Evolutionary conservation across 2,797 vertebrate genomes (phyloP).

Genomic region (Acrossocheilus wenchowensis): DNA sequence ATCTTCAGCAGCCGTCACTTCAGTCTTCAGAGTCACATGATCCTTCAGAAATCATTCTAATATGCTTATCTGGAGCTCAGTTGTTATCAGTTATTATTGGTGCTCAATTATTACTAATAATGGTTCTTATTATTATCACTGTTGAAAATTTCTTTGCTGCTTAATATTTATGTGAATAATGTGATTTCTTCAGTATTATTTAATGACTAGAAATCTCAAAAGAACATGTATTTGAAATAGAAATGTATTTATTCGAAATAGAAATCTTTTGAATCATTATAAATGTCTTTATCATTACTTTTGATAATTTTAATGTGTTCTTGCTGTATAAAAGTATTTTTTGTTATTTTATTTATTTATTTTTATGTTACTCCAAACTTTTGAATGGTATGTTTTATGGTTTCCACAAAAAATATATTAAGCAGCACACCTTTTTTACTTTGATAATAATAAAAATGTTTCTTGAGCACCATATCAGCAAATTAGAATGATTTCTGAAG

Average conservation of each 20-base stretch:
- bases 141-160: too few relatives aligned
- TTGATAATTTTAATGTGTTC: too few relatives aligned
- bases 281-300: not conserved
- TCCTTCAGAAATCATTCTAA: not conserved
- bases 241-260: not conserved
- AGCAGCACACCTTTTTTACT: not conserved
- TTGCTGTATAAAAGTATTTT: too few relatives aligned
- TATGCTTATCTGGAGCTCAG: not conserved
- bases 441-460: not conserved
- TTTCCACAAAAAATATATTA: not conserved
- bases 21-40: not conserved
- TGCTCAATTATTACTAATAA: too few relatives aligned
- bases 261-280: not conserved
- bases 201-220: not conserved
- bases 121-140: too few relatives aligned
- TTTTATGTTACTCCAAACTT: not conserved
- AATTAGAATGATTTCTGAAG: not conserved
- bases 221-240: not conserved
- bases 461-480: not conserved
- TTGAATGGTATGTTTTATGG: not conserved
- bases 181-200: not conserved
- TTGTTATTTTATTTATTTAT: too few relatives aligned
- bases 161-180: too few relatives aligned
- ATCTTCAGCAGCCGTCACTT: not conserved
- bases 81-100: not conserved